Base-by-base conservation (phyloP, 2,888 invertebrate genomes). In the Synergus laeviventris region DNA sequence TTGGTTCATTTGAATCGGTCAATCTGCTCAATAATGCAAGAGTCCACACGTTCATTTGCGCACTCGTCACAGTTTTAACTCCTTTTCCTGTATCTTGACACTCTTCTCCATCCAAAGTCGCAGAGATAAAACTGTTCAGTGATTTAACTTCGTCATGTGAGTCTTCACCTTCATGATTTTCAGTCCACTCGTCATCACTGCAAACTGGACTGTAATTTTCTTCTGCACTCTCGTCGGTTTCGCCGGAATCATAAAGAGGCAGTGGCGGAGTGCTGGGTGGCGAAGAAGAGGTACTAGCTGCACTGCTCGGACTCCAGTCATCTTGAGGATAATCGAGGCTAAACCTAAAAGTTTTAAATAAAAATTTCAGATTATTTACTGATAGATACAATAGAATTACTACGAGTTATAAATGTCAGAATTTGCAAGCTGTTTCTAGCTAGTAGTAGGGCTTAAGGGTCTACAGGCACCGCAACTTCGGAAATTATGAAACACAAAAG, bases 131-230 rank as follows among this genome's bases (percentile, higher is more conserved):
- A 62, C 88, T 88, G 62, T 87, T 87, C n/a, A 87, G 49, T 0
- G 89, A 89, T 77, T 85, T 86, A 0, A 84, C 84, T 75, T 89
- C 87, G 59, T 87, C 87, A 74, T 86, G 85, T 18, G 79, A 79
- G 9, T 85, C 83, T 86, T 73, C 42, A 2, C 31, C 42, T 36
- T 21, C 62, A 24, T 39, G 62, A 36, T 38, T 73, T 76, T 54
- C 62, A 73, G 21, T 61, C 60, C 79, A 79, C 81, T 92, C 93
- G n/a, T 88, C 89, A 76, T 93, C 93, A 79, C 94, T 94, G 84
- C 94, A 95, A 31, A 95, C 93, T 0, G 95, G 95, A 75, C 95
- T 95, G 73, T 91, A 90, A 83, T 89, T 89, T 31, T 90, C 87
- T 56, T 89, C 90, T 8, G 85, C 82, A 54, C 73, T 80, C n/a